Percentiles rank a stretch among this genome's conserved stretches.
Evolutionary conservation across 30 jellyfish, hydroid and myxozoan genomes (phyloP).

Genomic region (Pelagia noctiluca): DNA sequence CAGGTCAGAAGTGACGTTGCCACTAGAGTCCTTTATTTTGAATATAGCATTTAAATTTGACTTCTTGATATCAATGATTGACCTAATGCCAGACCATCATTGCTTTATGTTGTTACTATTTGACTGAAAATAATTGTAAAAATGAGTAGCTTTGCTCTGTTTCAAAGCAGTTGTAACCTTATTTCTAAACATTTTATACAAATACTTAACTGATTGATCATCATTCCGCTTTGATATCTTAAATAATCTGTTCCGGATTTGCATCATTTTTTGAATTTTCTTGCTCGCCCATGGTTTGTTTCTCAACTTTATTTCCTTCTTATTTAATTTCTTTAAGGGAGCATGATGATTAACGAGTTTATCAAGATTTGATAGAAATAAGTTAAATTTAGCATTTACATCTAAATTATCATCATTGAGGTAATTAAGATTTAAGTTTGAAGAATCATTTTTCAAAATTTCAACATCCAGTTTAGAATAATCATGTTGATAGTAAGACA

Average conservation of each 20-base stretch:
- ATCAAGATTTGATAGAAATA: constrained; percentile 37
- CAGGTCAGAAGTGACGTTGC: constrained; percentile 23
- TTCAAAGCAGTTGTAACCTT: constrained; percentile 24
- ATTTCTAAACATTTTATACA: constrained; percentile 41
- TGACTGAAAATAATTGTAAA: constrained; percentile 31
- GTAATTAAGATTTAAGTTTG: neutral
- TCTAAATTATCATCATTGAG: constrained; percentile 36
- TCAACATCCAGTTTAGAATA: constrained; percentile 14
- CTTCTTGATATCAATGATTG: constrained; percentile 41
- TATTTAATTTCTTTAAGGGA: constrained; percentile 38
- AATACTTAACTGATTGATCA: constrained; percentile 15
- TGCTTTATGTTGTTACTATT: too few relatives aligned
- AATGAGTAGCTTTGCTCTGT: constrained; percentile 31
- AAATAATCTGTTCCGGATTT: constrained; percentile 21
- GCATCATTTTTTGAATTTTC: constrained; percentile 54
- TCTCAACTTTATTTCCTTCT: constrained; percentile 55
- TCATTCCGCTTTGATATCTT: constrained; percentile 24
- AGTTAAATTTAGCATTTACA: constrained; percentile 43
- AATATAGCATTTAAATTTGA: constrained; percentile 12
- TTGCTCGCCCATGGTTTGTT: constrained; percentile 39
- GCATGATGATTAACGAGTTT: constrained; percentile 40
- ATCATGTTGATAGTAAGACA: constrained; percentile 16
- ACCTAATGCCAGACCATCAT: constrained; percentile 32
- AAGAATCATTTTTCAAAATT: neutral
- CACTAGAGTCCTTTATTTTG: constrained; percentile 19